These are phyloP conservation scores for Apostichopus californicus DNA, from an alignment of 35 echinoderm and acorn worm species.

Conservation along the genomic window DNA sequence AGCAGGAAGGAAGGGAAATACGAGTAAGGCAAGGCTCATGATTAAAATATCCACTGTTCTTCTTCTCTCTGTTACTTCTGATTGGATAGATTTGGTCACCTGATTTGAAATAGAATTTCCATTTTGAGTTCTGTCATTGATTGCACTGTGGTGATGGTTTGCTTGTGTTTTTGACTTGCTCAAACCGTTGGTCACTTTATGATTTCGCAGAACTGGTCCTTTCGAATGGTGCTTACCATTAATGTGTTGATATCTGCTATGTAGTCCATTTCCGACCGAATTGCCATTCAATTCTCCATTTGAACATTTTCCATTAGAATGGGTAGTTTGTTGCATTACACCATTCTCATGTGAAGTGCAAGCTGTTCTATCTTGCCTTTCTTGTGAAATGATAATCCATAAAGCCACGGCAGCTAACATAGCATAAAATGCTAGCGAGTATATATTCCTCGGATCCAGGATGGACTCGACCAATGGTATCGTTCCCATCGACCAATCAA, in stretches of 20 bases:
- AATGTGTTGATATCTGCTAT: background rate
- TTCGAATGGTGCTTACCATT: conserved; percentile 11
- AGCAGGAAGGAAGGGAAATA: conserved; percentile 89
- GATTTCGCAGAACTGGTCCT: background rate
- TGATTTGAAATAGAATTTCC: conserved; percentile 4
- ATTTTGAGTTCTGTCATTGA: background rate
- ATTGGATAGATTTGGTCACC: background rate
- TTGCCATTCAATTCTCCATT: conserved; percentile 54
- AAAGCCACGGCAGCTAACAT: background rate
- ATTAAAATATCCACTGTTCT: conserved; percentile 67
- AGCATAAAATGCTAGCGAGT: conserved; percentile 60
- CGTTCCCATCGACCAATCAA: conserved; percentile 99
- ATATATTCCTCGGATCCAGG: conserved; percentile 72
- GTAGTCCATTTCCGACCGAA: conserved; percentile 1
- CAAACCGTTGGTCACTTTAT: conserved; percentile 16
- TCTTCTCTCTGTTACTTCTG: background rate
- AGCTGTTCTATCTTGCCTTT: background rate
- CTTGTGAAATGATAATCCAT: conserved; percentile 17
- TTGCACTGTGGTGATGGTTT: conserved; percentile 20
- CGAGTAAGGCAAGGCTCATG: conserved; percentile 70
- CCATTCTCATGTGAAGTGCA: background rate
- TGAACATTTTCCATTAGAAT: conserved; percentile 6
- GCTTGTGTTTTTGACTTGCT: conserved; percentile 23
- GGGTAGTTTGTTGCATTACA: background rate
- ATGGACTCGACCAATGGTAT: conserved; percentile 77